phyloP scores from a whole-genome alignment of 2,797 vertebrate genomes.

The Margarornis squamiger region DNA sequence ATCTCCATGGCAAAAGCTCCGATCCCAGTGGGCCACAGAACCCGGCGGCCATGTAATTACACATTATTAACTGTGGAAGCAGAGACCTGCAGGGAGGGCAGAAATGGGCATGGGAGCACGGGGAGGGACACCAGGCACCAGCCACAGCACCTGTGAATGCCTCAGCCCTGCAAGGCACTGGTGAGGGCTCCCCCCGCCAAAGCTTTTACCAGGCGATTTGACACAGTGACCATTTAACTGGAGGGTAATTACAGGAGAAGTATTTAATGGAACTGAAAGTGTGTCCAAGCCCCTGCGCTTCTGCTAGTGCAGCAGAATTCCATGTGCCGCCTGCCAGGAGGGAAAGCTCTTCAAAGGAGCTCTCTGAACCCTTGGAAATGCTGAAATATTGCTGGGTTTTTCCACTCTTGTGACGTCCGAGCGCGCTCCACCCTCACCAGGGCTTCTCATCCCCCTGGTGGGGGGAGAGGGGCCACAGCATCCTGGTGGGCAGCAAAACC shows the following conservation, averaged over 20 bases:
- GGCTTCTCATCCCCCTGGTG: background rate
- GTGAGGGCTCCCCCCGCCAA: background rate
- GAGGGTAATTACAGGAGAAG: slow-evolving; percentile 56
- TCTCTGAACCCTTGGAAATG: slow-evolving; percentile 53
- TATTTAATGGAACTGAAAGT: slow-evolving; percentile 51
- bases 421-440: rapidly evolving
- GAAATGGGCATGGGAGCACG: rapidly evolving
- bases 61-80: background rate
- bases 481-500: background rate
- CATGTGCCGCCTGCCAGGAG: slow-evolving; percentile 41
- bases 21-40: background rate
- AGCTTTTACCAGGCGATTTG: slow-evolving; percentile 51
- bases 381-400: slow-evolving; percentile 40
- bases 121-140: background rate
- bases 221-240: slow-evolving; percentile 63
- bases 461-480: background rate
- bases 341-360: slow-evolving; percentile 64
- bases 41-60: background rate
- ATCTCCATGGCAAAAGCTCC: background rate
- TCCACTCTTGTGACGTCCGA: background rate
- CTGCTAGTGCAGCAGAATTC: slow-evolving; percentile 46
- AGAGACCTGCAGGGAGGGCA: background rate
- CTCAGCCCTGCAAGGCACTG: background rate
- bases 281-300: slow-evolving; percentile 45
- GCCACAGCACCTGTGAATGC: background rate